A percentile compares a stretch with the other conserved stretches of the same genome.
These are phyloP conservation scores for Rhyacichthys aspro DNA, from an alignment of 2,797 vertebrate species.

Conservation along the genomic window DNA sequence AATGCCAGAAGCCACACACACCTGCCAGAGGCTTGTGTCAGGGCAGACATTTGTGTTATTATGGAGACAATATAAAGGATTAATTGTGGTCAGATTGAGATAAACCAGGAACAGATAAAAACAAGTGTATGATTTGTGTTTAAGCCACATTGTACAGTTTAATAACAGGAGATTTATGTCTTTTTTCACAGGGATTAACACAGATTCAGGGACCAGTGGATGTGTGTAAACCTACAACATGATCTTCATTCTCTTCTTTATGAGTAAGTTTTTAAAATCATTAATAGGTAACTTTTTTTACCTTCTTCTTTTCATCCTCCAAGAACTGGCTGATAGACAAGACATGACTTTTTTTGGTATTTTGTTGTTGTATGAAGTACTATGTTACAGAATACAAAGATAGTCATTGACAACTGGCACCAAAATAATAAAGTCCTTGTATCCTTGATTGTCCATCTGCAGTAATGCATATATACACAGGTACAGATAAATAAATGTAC, in stretches of 20 bases:
- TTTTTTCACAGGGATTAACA: neutral
- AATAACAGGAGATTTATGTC: neutral
- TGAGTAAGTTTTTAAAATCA: conserved; percentile 45
- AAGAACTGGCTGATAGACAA: too few relatives aligned
- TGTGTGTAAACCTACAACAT: conserved; percentile 27
- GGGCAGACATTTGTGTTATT: neutral
- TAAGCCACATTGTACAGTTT: neutral
- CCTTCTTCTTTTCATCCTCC: neutral
- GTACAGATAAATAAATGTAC: too few relatives aligned
- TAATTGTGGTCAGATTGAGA: conserved; percentile 1
- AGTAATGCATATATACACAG: too few relatives aligned
- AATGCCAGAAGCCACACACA: conserved; percentile 5
- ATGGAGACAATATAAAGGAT: neutral
- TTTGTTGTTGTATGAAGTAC: too few relatives aligned
- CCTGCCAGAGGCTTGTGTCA: conserved; percentile 7
- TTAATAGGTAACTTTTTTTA: too few relatives aligned
- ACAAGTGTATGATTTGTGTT: neutral
- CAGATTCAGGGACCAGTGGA: neutral
- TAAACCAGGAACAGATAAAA: neutral
- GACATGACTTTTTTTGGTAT: too few relatives aligned
- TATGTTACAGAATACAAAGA: too few relatives aligned
- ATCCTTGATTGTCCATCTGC: too few relatives aligned
- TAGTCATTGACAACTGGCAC: too few relatives aligned
- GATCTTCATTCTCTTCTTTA: conserved; percentile 40
- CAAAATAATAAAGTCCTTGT: too few relatives aligned